A percentile compares a stretch with the other conserved stretches of the same genome.
These are phyloP conservation scores for Pachypanchax playfairii DNA, from an alignment of 2,113 vertebrate species.

Conservation along the genomic window DNA sequence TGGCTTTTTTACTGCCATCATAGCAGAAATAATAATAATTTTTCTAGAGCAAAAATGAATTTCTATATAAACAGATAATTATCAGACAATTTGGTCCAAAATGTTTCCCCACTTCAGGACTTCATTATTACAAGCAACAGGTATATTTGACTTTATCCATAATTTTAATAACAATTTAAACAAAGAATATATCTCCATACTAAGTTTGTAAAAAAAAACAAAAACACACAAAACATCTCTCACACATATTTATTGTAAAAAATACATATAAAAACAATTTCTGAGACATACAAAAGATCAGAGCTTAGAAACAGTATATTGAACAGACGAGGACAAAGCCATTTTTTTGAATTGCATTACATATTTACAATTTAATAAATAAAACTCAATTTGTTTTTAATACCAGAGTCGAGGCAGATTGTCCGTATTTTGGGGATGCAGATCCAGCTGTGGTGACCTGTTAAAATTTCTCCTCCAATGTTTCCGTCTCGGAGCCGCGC, in stretches of 20 bases:
- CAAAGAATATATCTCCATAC: background rate
- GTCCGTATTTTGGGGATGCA: conserved; percentile 65
- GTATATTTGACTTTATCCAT: too few species aligned
- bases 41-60: too few species aligned
- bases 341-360: conserved; percentile 75
- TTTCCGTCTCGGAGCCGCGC: conserved; percentile 40
- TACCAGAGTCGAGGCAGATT: conserved; percentile 79
- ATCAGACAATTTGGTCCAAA: too few species aligned
- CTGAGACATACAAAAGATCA: conserved; percentile 83
- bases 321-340: conserved; percentile 78
- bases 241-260: conserved; percentile 87
- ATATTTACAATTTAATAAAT: conserved; percentile 87
- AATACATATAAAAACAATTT: conserved; percentile 86
- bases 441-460: conserved; percentile 50
- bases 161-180: background rate
- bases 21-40: too few species aligned
- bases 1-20: too few species aligned
- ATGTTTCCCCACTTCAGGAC: too few species aligned
- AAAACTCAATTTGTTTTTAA: conserved; percentile 75
- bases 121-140: too few species aligned
- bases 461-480: conserved; percentile 42
- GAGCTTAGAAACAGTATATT: conserved; percentile 81
- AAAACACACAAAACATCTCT: conserved; percentile 40
- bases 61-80: too few species aligned
- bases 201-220: conserved; percentile 25